Base-by-base conservation (phyloP, 1,140 invertebrate species). In the Panagrolaimus sp. region DNA sequence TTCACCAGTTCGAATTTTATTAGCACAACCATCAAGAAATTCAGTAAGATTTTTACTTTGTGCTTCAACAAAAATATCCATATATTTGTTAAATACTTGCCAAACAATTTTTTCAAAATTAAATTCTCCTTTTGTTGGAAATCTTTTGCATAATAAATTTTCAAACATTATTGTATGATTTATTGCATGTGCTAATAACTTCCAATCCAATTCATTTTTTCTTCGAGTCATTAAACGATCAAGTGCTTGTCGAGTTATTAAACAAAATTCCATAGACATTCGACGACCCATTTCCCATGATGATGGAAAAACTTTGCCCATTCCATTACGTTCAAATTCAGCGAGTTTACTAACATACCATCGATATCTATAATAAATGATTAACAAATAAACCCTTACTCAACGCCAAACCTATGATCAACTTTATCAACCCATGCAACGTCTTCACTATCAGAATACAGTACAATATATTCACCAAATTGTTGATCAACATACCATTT, bases 271-370 rank as follows among this genome's bases (percentile, higher is more conserved):
- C 0, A 91, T 88, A 0, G 93, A 90, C 65, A 98, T 93, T 68
- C 91, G 86, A 84, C 97, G 92, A 46, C 92, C 93, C 25, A 98
- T 89, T 84, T 96, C 90, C 96, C 96, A 99, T 67, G 90, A 88
- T 9, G 87, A 84, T 0, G 96, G 95, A 84, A 98, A 98, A 69
- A 98, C 88, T 23, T 87, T 83, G 13, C 69, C 84, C 0, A 90
- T 91, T 79, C 92, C 91, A 73, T 91, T 90, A 61, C 95, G 91
- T 83, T 98, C 95, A 85, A 97, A 98, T 73, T 94, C 90, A 0
- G 97, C 87, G n/a, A 98, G 85, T 83, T 95, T 92, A 38, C 90
- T 88, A 80, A 98, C 96, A n/a, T 98, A 89, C 96, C 96, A 98
- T 0, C 76, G 80, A 72, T 83, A 82, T 70, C 79, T 83, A 57